Evolutionary conservation across 2,113 vertebrate species (phyloP).

Genomic region (Pithys albifrons): DNA sequence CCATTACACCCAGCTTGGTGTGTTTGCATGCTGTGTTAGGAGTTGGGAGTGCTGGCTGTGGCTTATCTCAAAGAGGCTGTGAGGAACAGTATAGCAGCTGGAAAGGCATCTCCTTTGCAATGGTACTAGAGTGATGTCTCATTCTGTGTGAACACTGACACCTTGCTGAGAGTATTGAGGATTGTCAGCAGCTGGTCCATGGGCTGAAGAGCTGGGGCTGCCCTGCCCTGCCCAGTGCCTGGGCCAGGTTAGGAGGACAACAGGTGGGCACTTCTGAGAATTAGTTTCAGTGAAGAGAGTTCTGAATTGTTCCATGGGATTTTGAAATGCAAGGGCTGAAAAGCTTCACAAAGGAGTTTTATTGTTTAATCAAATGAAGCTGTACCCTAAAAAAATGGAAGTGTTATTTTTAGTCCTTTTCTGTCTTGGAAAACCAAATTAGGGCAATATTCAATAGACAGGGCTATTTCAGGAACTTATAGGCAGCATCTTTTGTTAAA

Average conservation of each 20-base stretch:
- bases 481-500: background rate
- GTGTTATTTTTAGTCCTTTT: background rate
- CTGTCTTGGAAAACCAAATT: background rate
- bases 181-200: too few species aligned
- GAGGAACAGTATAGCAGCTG: background rate
- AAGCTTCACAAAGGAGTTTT: background rate
- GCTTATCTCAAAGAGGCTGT: background rate
- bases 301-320: background rate
- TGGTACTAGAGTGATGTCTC: background rate
- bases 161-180: background rate
- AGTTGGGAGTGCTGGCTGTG: background rate
- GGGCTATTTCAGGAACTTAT: background rate
- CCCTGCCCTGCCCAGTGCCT: background rate
- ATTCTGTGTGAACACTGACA: background rate
- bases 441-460: background rate
- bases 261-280: background rate
- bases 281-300: background rate
- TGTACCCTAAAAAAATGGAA: background rate
- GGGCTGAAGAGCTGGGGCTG: too few species aligned
- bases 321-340: background rate
- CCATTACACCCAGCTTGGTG: background rate
- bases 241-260: too few species aligned
- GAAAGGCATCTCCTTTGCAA: background rate
- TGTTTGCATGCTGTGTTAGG: rapidly evolving
- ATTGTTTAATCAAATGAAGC: background rate